These are phyloP conservation scores for Lamprotornis superbus DNA, from an alignment of 2,113 vertebrate species.

Conservation along the genomic window DNA sequence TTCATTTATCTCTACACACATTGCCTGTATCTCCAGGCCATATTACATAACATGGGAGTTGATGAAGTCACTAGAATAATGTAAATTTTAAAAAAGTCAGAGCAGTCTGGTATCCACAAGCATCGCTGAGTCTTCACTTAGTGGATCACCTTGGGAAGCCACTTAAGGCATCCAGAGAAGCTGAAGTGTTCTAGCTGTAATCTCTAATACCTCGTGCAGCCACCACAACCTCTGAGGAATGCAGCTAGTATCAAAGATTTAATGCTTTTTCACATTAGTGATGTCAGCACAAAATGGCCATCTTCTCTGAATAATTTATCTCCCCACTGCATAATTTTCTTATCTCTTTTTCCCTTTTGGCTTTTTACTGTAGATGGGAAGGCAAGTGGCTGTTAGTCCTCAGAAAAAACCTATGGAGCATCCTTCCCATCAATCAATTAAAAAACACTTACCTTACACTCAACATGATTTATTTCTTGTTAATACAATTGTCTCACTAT, in stretches of 20 bases:
- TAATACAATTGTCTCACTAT: slow-evolving; percentile 99
- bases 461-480: slow-evolving; percentile 99
- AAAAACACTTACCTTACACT: slow-evolving; percentile 99
- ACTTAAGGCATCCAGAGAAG: slow-evolving; percentile 6
- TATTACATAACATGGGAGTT: background rate
- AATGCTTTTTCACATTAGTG: slow-evolving; percentile 98
- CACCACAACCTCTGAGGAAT: slow-evolving; percentile 72
- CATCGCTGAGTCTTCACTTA: slow-evolving; percentile 1
- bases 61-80: background rate
- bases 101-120: background rate
- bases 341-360: slow-evolving; percentile 84
- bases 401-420: slow-evolving; percentile 83
- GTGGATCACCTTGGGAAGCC: slow-evolving; percentile 59
- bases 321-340: slow-evolving; percentile 86
- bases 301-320: slow-evolving; percentile 99
- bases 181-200: slow-evolving; percentile 68
- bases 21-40: background rate
- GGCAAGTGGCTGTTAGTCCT: slow-evolving; percentile 93
- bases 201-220: slow-evolving; percentile 76
- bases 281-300: slow-evolving; percentile 99
- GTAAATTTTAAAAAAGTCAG: background rate
- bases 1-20: background rate
- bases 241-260: slow-evolving; percentile 85
- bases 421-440: slow-evolving; percentile 99
- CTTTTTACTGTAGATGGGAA: slow-evolving; percentile 84